Percentiles rank a stretch among this genome's conserved stretches.
These are phyloP conservation scores for Himalopsyche kuldschensis DNA, from an alignment of 2,888 invertebrate species.

Conservation along the genomic window DNA sequence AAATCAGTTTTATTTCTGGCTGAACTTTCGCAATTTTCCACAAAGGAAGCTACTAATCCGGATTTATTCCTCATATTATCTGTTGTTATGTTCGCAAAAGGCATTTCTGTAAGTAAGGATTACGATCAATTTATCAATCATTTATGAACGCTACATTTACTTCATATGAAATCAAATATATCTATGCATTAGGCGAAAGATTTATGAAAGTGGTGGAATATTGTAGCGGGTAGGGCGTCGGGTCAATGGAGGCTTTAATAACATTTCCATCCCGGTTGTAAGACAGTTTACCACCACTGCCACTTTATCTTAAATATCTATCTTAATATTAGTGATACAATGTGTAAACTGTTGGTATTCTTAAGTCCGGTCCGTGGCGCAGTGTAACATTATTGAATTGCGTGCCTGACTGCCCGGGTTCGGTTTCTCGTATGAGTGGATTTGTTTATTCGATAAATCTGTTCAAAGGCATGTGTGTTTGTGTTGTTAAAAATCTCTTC, in stretches of 20 bases:
- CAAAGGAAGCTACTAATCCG: not conserved
- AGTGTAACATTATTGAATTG: too few relatives aligned
- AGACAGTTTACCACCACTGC: too few relatives aligned
- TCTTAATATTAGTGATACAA: too few relatives aligned
- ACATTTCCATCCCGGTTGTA: too few relatives aligned
- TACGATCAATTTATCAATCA: not conserved
- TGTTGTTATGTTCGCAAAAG: not conserved
- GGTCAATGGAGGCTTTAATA: not conserved
- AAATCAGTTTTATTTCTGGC: not conserved
- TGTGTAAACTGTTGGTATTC: too few relatives aligned
- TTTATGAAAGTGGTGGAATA: not conserved
- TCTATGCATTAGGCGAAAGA: not conserved
- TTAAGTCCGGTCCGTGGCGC: too few relatives aligned
- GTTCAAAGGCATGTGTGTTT: too few relatives aligned
- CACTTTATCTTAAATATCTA: too few relatives aligned
- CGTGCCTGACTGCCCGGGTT: too few relatives aligned
- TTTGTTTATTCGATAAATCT: too few relatives aligned
- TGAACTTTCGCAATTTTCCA: not conserved
- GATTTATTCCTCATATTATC: not conserved
- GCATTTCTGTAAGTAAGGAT: not conserved
- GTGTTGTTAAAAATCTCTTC: too few relatives aligned
- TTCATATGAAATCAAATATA: not conserved
- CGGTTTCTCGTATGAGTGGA: too few relatives aligned
- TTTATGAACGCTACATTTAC: not conserved
- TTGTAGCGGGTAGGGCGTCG: not conserved